phyloP scores from a whole-genome alignment of 2,113 vertebrate genomes.

The Apodemus speciosus region DNA sequence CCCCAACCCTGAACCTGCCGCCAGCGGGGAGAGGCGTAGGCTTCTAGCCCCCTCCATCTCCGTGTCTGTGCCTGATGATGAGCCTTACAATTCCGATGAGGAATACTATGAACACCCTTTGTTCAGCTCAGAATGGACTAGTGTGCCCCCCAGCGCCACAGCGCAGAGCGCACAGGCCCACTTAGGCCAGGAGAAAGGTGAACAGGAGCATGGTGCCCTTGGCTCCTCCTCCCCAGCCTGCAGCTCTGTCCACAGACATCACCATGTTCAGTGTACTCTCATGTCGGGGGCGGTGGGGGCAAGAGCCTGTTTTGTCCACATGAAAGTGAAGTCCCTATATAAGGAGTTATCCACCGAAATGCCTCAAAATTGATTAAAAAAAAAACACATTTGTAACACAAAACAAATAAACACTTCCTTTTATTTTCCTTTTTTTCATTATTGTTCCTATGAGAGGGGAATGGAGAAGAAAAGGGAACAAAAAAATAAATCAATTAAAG shows the following conservation, averaged over 20 bases:
- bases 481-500: neutral
- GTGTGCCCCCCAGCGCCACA: constrained; percentile 89
- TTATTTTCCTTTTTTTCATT: neutral
- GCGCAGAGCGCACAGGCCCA: constrained; percentile 86
- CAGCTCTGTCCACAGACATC: constrained; percentile 61
- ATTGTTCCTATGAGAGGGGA: neutral
- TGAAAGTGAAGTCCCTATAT: constrained; percentile 70
- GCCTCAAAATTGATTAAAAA: neutral
- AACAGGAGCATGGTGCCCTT: constrained; percentile 93
- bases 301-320: constrained; percentile 73
- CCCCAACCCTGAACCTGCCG: constrained; percentile 87
- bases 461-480: neutral
- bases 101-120: constrained; percentile 96
- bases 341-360: neutral
- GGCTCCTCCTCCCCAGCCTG: constrained; percentile 80
- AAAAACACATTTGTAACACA: neutral
- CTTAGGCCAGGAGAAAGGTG: constrained; percentile 95
- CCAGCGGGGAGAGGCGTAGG: constrained; percentile 88
- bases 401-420: neutral
- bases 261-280: constrained; percentile 51
- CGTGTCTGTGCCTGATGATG: constrained; percentile 95
- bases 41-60: constrained; percentile 95
- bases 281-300: neutral
- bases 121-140: constrained; percentile 95
- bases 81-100: constrained; percentile 94